Conservation (phyloP, 2,797 vertebrate species). For the Onychomys arenicola region DNA sequence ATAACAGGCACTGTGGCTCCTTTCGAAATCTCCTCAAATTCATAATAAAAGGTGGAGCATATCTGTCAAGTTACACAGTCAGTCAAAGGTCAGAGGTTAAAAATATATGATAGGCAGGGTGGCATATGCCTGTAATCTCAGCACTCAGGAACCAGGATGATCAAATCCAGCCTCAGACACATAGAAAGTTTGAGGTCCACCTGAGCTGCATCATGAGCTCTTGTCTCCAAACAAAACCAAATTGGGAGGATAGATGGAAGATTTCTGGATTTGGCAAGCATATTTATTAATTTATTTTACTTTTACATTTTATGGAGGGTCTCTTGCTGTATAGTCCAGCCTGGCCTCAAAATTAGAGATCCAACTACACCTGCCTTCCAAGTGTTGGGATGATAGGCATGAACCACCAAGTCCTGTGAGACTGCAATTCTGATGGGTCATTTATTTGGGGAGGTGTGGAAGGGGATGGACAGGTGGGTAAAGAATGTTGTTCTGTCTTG, state of each 20-base stretch:
- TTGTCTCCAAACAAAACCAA: not conserved
- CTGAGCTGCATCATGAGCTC: no score
- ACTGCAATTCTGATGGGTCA: not conserved
- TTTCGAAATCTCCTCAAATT: constrained; percentile 6
- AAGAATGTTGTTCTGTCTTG: not conserved
- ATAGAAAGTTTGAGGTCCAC: not conserved
- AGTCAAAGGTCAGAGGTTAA: not conserved
- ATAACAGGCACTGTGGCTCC: not conserved
- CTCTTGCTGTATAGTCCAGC: not conserved
- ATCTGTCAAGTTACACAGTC: not conserved
- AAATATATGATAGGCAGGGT: not conserved
- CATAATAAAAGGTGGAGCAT: not conserved
- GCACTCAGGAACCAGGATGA: not conserved
- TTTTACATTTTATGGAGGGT: not conserved
- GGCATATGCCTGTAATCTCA: not conserved
- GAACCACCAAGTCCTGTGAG: not conserved
- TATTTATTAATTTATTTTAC: not conserved
- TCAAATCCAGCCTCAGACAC: not conserved
- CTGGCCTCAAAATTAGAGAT: not conserved
- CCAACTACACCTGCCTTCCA: not conserved
- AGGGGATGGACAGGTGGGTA: not conserved
- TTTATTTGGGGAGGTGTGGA: not conserved
- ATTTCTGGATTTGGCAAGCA: not conserved
- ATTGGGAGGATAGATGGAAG: not conserved
- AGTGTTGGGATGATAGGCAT: not conserved